These are phyloP conservation scores for Tragelaphus oryx DNA, from an alignment of 2,797 vertebrate species.

Conservation along the genomic window DNA sequence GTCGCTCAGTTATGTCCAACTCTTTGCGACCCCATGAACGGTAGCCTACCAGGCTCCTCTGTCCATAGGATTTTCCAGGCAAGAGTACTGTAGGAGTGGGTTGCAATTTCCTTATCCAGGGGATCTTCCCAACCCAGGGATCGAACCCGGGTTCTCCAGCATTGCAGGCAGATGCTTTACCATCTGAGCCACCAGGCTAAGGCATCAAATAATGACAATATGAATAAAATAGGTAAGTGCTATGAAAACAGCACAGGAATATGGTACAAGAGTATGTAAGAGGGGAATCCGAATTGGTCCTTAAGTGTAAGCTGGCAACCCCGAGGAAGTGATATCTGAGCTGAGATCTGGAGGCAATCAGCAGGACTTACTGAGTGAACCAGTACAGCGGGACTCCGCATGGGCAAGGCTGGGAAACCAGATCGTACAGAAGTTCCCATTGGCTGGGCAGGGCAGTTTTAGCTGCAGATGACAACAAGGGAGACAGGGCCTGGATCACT, in stretches of 20 bases:
- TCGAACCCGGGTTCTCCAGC: not conserved
- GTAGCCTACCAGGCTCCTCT: not conserved
- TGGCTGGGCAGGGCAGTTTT: not conserved
- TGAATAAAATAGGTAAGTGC: not conserved
- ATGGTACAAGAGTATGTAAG: not conserved
- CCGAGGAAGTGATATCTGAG: not conserved
- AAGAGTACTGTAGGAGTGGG: not conserved
- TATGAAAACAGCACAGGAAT: not conserved
- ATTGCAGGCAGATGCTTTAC: not conserved
- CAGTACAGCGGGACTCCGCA: not conserved
- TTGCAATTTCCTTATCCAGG: not conserved
- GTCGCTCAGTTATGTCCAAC: not conserved
- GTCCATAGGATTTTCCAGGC: not conserved
- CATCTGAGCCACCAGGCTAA: not conserved
- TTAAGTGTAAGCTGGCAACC: not conserved
- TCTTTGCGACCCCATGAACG: not conserved
- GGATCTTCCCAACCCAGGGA: not conserved
- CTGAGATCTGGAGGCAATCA: not conserved
- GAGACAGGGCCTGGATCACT: not conserved
- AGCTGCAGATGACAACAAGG: not conserved
- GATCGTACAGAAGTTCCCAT: accelerated
- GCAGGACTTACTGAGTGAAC: not conserved
- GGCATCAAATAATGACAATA: not conserved
- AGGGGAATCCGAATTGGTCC: not conserved
- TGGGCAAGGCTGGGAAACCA: not conserved